Percentiles rank a stretch among this genome's conserved stretches.
These are phyloP conservation scores for Colistium nudipinnis DNA, from an alignment of 2,113 vertebrate species.

Conservation along the genomic window DNA sequence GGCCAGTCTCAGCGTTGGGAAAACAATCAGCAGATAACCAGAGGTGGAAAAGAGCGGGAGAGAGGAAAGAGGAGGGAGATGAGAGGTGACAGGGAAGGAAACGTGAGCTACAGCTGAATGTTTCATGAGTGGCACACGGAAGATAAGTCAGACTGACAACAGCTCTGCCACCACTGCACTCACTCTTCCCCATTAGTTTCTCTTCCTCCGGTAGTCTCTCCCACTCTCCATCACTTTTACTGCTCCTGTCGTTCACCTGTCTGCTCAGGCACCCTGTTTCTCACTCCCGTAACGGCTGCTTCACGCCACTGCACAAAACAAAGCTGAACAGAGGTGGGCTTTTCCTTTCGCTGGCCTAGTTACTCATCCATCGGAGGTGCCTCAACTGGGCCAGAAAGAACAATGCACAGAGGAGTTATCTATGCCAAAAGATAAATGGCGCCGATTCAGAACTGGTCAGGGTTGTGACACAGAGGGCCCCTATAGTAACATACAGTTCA, in stretches of 20 bases:
- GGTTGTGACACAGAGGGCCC: constrained; percentile 16
- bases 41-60: constrained; percentile 64
- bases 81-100: constrained; percentile 57
- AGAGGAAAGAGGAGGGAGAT: constrained; percentile 49
- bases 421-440: constrained; percentile 49
- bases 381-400: constrained; percentile 62
- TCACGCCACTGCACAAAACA: constrained; percentile 62
- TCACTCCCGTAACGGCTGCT: constrained; percentile 49
- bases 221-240: constrained; percentile 64
- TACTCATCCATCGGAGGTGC: constrained; percentile 58
- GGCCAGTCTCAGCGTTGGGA: constrained; percentile 53
- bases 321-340: constrained; percentile 57
- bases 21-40: constrained; percentile 70
- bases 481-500: constrained; percentile 11
- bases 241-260: constrained; percentile 70
- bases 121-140: constrained; percentile 80
- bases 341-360: constrained; percentile 56
- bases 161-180: constrained; percentile 59
- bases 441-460: constrained; percentile 29
- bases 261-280: constrained; percentile 48
- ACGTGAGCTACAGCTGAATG: constrained; percentile 76
- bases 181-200: constrained; percentile 70
- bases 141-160: constrained; percentile 81
- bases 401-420: constrained; percentile 59
- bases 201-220: constrained; percentile 58